phyloP scores from a whole-genome alignment of 2,113 vertebrate genomes.

The Etheostoma spectabile region DNA sequence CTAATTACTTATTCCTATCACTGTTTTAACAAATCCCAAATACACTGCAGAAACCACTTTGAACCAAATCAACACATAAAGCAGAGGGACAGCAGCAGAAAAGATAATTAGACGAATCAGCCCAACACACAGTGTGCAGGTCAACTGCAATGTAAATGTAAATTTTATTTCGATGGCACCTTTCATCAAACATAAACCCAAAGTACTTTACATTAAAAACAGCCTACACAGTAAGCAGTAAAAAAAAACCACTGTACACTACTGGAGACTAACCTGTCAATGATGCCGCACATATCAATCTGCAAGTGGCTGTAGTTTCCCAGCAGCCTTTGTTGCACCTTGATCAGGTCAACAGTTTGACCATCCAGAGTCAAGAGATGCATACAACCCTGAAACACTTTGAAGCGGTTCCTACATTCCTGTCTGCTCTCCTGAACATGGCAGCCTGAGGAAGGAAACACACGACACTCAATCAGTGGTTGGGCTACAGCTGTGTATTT shows the following conservation, averaged over 20 bases:
- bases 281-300: conserved; percentile 95
- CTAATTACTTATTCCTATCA: background rate
- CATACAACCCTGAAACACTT: conserved; percentile 94
- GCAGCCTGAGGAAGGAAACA: conserved; percentile 86
- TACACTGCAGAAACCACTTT: background rate
- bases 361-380: conserved; percentile 84
- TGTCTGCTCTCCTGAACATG: conserved; percentile 77
- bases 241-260: background rate
- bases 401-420: conserved; percentile 85
- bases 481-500: background rate
- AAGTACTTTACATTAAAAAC: too few species aligned
- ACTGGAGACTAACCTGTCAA: conserved; percentile 88
- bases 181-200: too few species aligned
- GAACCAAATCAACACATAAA: background rate
- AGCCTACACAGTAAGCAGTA: background rate
- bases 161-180: too few species aligned
- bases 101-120: background rate
- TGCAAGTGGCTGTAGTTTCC: conserved; percentile 94
- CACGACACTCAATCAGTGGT: background rate
- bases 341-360: conserved; percentile 88
- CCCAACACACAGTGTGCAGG: background rate
- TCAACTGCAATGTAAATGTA: background rate
- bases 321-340: conserved; percentile 88
- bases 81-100: background rate
- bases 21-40: background rate